Percentiles rank a stretch among this genome's conserved stretches.
Conservation (phyloP, 2,113 vertebrate genomes). For the Tupaia tana region DNA sequence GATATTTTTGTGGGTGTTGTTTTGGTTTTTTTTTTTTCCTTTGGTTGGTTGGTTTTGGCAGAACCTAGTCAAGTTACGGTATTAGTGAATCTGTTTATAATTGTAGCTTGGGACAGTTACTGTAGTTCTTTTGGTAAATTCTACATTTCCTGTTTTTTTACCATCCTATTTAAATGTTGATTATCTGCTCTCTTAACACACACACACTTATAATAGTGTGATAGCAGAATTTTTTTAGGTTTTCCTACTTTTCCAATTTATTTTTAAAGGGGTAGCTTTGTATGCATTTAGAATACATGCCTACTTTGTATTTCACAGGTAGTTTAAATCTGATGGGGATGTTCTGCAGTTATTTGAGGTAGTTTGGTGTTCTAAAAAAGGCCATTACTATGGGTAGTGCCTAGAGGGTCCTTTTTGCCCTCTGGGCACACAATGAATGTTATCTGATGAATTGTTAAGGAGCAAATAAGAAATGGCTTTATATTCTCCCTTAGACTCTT, state of each 20-base stretch:
- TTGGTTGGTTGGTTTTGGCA: conserved; percentile 78
- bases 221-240: conserved; percentile 85
- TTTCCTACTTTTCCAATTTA: conserved; percentile 80
- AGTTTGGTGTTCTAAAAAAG: conserved; percentile 51
- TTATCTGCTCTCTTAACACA: conserved; percentile 86
- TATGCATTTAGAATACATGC: conserved; percentile 84
- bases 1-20: conserved; percentile 55
- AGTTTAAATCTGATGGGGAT: conserved; percentile 71
- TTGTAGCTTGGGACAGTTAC: conserved; percentile 82
- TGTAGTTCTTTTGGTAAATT: conserved; percentile 85
- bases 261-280: conserved; percentile 85
- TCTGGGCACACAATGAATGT: background rate
- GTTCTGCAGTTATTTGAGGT: conserved; percentile 51
- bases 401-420: background rate
- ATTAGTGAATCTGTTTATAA: conserved; percentile 83
- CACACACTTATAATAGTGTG: conserved; percentile 84
- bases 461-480: conserved; percentile 69
- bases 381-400: background rate
- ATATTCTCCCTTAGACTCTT: conserved; percentile 44
- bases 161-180: conserved; percentile 94
- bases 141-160: conserved; percentile 84
- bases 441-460: conserved; percentile 75
- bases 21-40: background rate
- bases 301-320: conserved; percentile 84
- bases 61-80: conserved; percentile 81